phyloP scores from a whole-genome alignment of 2,797 vertebrate species.

The Distichodus sexfasciatus region DNA sequence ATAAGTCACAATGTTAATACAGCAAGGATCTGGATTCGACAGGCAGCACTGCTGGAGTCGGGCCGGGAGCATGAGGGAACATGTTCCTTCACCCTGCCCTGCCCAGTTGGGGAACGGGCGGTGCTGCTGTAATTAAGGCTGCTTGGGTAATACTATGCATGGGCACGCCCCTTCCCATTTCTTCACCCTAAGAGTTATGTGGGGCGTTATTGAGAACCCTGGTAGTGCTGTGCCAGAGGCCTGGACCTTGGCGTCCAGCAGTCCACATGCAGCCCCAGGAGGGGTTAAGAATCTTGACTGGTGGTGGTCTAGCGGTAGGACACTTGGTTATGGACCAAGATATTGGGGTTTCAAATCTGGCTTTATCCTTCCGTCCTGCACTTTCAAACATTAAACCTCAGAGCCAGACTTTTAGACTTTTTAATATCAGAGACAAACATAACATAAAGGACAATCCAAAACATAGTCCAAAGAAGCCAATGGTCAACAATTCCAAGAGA shows the following conservation, averaged over 20 bases:
- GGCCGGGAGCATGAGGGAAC: constrained; percentile 69
- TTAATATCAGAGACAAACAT: no score
- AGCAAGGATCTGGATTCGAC: constrained; percentile 57
- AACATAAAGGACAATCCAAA: no score
- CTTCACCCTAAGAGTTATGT: constrained; percentile 50
- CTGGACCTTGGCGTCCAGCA: background rate
- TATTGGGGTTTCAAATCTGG: no score
- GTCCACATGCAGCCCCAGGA: no score
- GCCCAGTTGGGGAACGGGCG: constrained; percentile 66
- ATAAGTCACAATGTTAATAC: constrained; percentile 71
- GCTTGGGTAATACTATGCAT: constrained; percentile 72
- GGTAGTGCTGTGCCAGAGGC: background rate
- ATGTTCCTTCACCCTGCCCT: constrained; percentile 64
- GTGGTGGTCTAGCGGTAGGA: no score
- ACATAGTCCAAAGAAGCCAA: no score
- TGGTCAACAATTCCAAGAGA: no score
- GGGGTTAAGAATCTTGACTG: no score
- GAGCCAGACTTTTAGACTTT: no score
- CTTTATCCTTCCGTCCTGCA: no score
- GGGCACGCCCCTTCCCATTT: constrained; percentile 47
- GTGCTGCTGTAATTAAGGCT: constrained; percentile 72
- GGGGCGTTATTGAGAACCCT: constrained; percentile 49
- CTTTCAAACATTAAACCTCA: no score
- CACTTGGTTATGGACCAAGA: no score
- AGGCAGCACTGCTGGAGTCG: constrained; percentile 52